Evolutionary conservation across 23 tunicate genomes (phyloP), one percentile per base, ranked within the genome.

Genomic region (Diplosoma virens): DNA sequence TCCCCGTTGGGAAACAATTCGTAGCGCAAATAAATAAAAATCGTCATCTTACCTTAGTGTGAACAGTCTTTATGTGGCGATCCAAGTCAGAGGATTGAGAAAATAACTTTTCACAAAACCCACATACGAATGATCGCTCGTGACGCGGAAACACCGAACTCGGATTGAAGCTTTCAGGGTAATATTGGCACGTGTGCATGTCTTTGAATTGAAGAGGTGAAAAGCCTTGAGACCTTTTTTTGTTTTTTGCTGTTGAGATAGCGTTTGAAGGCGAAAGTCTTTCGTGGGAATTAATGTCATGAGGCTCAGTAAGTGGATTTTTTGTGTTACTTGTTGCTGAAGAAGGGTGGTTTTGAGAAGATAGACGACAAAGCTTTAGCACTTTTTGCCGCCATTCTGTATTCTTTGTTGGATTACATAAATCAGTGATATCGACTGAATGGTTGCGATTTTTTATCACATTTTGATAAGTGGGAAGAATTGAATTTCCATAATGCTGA

Each of bases 51-150:
- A 67, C 84, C 69, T 79, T 67, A 37, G 37, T 59, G 68, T 86
- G 93, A 1, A 86, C 66, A 26, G 73, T 80, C 33, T 87, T 81
- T 0, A 86, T 64, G 45, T 86, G 93, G 18, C 93, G 75, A 30
- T 82, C 86, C 25, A 86, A 50, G 59, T 86, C 81, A 33, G 86
- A 86, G 0, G 86, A 86, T 33, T 81, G 59, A 35, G 93, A 86
- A 64, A 86, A 86, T 5, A 81, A 34, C 27, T 79, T 33, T 22
- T 71, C 41, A 76, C 93, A 86, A 45, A 30, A 71, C 27, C 59
- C 50, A 67, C 93, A 86, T 30, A 35, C 48, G 45, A 81, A 86
- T 3, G 86, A 81, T 1, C 86, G 81, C 30, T 56, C 73, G 66
- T 86, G 93, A 0, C 93, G 80, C 21, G 61, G 50, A 50, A 86